Base-by-base conservation (phyloP, 2,888 invertebrate species). In the Epinotia nisella region DNA sequence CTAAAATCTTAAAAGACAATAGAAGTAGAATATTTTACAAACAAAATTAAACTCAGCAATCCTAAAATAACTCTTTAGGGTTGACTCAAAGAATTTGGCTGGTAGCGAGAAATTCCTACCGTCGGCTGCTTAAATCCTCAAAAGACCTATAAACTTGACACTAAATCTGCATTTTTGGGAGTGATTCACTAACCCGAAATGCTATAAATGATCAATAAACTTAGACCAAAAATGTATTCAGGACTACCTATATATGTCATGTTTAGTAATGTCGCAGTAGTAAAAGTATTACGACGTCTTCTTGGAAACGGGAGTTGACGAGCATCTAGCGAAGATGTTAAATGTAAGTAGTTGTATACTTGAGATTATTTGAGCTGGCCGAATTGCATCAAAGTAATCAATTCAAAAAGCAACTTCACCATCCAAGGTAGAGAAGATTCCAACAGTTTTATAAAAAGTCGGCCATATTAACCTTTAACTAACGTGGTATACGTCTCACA, bases 41-140 rank as follows among this genome's bases (percentile, higher is more conserved):
- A 67, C 11, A 65, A 24, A 51, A 21, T 60, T n/a, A 70, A 49
- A 49, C 19, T 17, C 11, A 60, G 39, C 59, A 41, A 39, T 61
- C 29, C 15, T 19, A 17, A 66, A 21, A 71, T 60, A 60, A 45
- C 60, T 66, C 55, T 49, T 7, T 49, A 55, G 35, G 45, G 49
- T 60, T 55, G 66, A 67, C 67, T 60, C n/a, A 45, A 67, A 56
- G 61, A 61, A 72, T 72, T 61, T 71, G 60, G 21, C 10, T 51
- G 55, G 53, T 45, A 19, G 60, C 61, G 66, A 60, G 58, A 67
- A 72, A 72, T 67, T 67, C 71, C 61, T 13, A 19, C 56, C 7
- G 45, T 19, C 53, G 53, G 35, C 65, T 24, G 39, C 9, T 21
- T 72, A 53, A 41, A 55, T 41, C 15, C 53, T 29, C 59, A 39